Evolutionary conservation across 1,140 invertebrate species (phyloP).

Genomic region (Orius laevigatus): DNA sequence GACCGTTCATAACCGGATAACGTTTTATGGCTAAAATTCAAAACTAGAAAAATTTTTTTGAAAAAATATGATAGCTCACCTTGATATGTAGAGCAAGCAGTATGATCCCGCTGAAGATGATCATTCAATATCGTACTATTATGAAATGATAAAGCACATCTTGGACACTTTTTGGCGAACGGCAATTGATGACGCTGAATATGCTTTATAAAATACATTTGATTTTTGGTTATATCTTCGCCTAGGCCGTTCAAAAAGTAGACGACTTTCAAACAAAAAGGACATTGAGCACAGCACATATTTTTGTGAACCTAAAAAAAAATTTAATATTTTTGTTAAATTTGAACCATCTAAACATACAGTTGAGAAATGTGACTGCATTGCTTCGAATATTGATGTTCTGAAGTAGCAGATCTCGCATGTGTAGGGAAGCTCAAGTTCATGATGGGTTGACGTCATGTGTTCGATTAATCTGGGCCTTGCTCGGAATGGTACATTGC

Average conservation of each 20-base stretch:
- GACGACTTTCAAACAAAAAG: slow-evolving; percentile 4
- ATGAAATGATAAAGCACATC: slow-evolving; percentile 1
- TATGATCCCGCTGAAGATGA: not conserved
- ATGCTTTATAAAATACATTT: slow-evolving; percentile 7
- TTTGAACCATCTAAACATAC: slow-evolving; percentile 10
- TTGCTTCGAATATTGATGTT: slow-evolving; percentile 5
- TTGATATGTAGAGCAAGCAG: not conserved
- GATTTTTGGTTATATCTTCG: slow-evolving; percentile 1
- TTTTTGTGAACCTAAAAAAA: slow-evolving; percentile 8
- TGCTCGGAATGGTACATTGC: not conserved
- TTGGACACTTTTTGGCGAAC: not conserved
- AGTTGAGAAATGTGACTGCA: slow-evolving; percentile 18
- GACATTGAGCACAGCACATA: slow-evolving; percentile 1
- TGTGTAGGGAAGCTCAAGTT: slow-evolving; percentile 4
- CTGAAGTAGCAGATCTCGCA: slow-evolving; percentile 3
- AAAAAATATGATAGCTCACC: not conserved
- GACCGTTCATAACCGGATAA: no score
- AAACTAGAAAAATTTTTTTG: slow-evolving; percentile 1
- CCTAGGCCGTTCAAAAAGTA: not conserved
- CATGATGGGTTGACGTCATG: slow-evolving; percentile 1
- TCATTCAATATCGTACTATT: slow-evolving; percentile 1
- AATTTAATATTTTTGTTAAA: not conserved
- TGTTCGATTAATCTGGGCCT: not conserved
- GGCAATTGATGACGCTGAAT: slow-evolving; percentile 3
- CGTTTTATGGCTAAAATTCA: not conserved